These are phyloP conservation scores for Nudaria mundana DNA, from an alignment of 2,888 invertebrate genomes.

Conservation along the genomic window DNA sequence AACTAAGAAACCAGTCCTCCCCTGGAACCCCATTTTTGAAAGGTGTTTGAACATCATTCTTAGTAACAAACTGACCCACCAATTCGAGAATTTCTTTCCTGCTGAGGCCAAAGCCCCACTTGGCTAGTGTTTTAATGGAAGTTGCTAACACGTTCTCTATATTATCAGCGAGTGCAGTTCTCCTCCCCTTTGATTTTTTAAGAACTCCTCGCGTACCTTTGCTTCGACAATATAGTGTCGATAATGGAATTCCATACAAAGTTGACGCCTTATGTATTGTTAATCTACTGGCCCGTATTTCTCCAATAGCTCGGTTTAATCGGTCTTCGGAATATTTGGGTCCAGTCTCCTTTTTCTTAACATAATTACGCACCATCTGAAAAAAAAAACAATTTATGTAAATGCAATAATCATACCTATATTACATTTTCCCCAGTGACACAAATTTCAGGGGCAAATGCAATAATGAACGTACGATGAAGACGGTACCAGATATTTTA, in stretches of 20 bases:
- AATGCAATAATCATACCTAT: no score
- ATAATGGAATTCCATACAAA: background rate
- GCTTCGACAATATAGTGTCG: constrained; percentile 3
- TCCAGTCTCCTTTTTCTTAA: background rate
- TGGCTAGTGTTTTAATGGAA: background rate
- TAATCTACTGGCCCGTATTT: background rate
- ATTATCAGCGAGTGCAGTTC: background rate
- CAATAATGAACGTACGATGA: no score
- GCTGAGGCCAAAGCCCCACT: background rate
- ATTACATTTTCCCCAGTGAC: no score
- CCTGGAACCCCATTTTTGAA: background rate
- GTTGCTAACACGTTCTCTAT: background rate
- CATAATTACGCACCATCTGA: background rate
- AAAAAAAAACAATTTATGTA: no score
- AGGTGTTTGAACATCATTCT: background rate
- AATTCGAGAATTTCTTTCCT: background rate
- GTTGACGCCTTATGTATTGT: constrained; percentile 1
- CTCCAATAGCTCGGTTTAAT: background rate
- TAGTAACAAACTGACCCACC: background rate
- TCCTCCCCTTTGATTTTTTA: background rate
- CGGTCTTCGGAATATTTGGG: background rate
- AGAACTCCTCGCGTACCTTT: background rate
- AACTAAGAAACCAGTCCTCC: background rate
- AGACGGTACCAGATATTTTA: no score
- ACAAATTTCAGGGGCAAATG: no score